Base-by-base conservation (phyloP, 2,113 vertebrate species). In the Sander lucioperca region DNA sequence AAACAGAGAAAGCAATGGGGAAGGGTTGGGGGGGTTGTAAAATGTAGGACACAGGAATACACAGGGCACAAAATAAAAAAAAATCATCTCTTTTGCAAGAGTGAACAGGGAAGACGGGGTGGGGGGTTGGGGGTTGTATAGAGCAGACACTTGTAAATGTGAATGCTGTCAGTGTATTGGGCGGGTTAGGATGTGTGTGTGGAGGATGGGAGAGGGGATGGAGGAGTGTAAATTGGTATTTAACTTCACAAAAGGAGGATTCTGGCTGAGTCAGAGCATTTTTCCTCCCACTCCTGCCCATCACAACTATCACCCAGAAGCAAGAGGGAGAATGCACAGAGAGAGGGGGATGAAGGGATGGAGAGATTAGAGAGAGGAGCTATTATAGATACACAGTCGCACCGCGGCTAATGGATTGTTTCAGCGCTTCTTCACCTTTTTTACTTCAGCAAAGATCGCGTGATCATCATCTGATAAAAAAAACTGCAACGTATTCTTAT, bases 231-330 rank as follows among this genome's bases (percentile, higher is more conserved):
- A 85, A 91, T 91, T 92, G 79, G 66, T 86, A 87, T 92, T 92
- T 90, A 86, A 87, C 73, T 66, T 67, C 48, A 84, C 77, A 86
- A 91, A 91, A 88, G 77, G 57, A 82, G 77, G 87, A 89, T 90
- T 88, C 74, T 43, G 78, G 83, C 86, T 92, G 92, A 94, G 88
- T 93, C 86, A 90, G 81, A 90, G 77, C 39, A 65, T 89, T 85
- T 91, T 69, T 71, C 65, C 83, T 81, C 85, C 89, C 83, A 88
- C 89, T 92, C 66, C 81, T 91, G 91, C 66, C 86, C 84, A 89
- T 90, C 89, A 89, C 73, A 85, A 85, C 76, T 59, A 86, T 91
- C 86, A 87, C 63, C 72, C 63, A 81, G 61, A 77, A 70, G 88
- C 80, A 79, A 82, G 62, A 65, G 65, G 36, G 76, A 39, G 63